Conservation (phyloP, 2,797 vertebrate genomes). For the Neosalanx taihuensis region DNA sequence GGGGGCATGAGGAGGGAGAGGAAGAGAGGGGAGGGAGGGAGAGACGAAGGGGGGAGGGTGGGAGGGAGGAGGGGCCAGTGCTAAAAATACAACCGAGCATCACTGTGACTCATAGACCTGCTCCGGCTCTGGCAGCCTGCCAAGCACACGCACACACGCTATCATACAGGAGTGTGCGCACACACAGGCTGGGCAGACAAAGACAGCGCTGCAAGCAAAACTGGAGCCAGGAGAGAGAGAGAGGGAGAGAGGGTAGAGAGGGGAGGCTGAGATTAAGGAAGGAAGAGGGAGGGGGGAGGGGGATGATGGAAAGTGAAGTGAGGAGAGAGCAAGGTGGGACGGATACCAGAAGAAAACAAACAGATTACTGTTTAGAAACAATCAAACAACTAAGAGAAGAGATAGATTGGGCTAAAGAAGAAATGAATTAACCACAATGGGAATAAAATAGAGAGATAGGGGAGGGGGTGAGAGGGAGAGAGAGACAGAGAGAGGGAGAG, state of each 20-base stretch:
- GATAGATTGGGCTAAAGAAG: too few species aligned
- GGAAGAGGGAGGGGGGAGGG: slow-evolving; percentile 2
- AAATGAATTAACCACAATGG: too few species aligned
- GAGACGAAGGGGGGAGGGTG: not conserved
- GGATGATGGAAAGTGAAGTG: slow-evolving; percentile 10
- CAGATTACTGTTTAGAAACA: not conserved
- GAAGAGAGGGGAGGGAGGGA: slow-evolving; percentile 34
- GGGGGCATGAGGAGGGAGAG: slow-evolving; percentile 9
- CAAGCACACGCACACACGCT: slow-evolving; percentile 29
- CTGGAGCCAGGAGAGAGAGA: slow-evolving; percentile 35
- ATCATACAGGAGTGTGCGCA: slow-evolving; percentile 25
- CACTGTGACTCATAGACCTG: slow-evolving; percentile 53
- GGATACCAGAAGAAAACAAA: slow-evolving; percentile 22
- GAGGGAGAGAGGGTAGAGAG: slow-evolving; percentile 51
- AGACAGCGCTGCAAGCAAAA: slow-evolving; percentile 57
- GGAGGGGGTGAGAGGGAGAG: not conserved
- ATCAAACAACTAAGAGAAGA: too few species aligned
- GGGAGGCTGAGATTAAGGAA: slow-evolving; percentile 13
- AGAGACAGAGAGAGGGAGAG: not conserved
- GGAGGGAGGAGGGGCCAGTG: slow-evolving; percentile 19
- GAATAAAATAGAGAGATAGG: slow-evolving; percentile 1
- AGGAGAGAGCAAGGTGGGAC: slow-evolving; percentile 21
- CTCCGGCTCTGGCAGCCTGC: slow-evolving; percentile 38
- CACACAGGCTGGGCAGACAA: slow-evolving; percentile 51
- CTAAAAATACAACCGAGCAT: slow-evolving; percentile 67